Evolutionary conservation across 2,797 vertebrate species (phyloP).

Genomic region (Schizothorax lantsangensis): DNA sequence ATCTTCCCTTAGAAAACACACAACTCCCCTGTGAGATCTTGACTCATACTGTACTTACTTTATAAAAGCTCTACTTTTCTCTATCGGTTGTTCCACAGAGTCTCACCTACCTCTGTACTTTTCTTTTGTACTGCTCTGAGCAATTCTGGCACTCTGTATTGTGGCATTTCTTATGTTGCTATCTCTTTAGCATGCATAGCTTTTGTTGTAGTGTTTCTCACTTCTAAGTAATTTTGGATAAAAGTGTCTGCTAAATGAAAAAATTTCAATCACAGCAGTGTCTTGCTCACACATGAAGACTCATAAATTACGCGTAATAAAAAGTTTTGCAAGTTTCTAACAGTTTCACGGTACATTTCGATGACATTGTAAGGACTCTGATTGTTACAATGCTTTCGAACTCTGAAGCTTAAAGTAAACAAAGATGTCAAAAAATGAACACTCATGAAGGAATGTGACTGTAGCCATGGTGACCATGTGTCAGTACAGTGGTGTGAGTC

Average conservation of each 20-base stretch:
- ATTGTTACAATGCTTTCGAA: neutral
- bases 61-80: neutral
- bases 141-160: neutral
- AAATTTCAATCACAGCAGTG: neutral
- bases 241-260: neutral
- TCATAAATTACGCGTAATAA: neutral
- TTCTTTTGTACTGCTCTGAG: constrained; percentile 6
- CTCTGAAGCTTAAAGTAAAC: neutral
- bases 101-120: constrained; percentile 1
- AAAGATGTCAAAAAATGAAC: neutral
- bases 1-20: constrained; percentile 6
- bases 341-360: neutral
- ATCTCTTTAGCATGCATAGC: neutral
- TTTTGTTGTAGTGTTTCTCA: constrained; percentile 11
- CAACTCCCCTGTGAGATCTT: neutral
- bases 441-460: constrained; percentile 29
- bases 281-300: neutral
- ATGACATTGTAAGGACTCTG: neutral
- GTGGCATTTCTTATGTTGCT: neutral
- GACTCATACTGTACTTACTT: constrained; percentile 4
- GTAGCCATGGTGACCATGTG: constrained; percentile 45
- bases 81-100: neutral
- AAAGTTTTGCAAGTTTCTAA: neutral
- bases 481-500: constrained; percentile 31
- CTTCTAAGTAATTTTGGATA: constrained; percentile 11